phyloP scores from a whole-genome alignment of 2,113 vertebrate genomes.

The Canis aureus region DNA sequence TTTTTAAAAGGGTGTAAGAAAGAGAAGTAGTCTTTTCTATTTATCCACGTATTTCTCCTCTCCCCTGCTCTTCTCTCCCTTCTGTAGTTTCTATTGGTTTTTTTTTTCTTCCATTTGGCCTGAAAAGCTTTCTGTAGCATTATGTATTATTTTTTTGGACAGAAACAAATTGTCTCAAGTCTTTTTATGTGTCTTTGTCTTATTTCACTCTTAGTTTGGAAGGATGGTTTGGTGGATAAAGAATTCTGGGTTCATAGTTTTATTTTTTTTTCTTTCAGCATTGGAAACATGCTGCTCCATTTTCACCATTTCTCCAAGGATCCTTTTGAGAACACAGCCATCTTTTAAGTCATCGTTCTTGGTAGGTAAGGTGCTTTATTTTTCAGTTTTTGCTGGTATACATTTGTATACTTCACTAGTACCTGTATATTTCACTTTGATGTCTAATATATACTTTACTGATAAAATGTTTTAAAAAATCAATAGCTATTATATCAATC shows the following conservation, averaged over 20 bases:
- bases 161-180: background rate
- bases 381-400: background rate
- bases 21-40: background rate
- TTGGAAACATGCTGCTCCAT: background rate
- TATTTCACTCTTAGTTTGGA: background rate
- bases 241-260: background rate
- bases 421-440: background rate
- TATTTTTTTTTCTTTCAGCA: conserved; percentile 49
- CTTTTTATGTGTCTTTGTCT: conserved; percentile 1
- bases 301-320: background rate
- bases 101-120: background rate
- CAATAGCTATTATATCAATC: background rate
- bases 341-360: background rate
- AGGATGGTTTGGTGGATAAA: background rate
- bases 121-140: background rate
- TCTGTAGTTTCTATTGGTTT: background rate
- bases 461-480: background rate
- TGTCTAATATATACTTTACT: background rate
- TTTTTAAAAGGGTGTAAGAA: conserved; percentile 3
- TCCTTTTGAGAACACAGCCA: background rate
- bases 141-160: background rate
- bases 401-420: background rate
- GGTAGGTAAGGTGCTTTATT: background rate
- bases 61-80: background rate
- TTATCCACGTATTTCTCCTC: background rate